Evolutionary conservation across 2,797 vertebrate species (phyloP).

Genomic region (Amazona ochrocephala): DNA sequence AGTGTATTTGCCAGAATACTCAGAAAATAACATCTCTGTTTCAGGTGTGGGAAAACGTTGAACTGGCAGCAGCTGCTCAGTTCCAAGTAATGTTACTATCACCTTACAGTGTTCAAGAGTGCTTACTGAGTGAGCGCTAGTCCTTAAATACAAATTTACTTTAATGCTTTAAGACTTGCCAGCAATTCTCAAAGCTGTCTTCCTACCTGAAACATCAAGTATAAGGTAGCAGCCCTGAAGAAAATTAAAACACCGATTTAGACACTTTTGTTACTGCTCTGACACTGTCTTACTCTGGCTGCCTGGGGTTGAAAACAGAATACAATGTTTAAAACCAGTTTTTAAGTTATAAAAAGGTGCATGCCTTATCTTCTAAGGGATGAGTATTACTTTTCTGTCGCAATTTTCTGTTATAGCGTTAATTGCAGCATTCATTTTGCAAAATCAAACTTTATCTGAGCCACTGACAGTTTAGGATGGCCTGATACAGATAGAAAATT

Average conservation of each 20-base stretch:
- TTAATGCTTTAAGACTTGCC: background rate
- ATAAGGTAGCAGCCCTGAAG: background rate
- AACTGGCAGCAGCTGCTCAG: background rate
- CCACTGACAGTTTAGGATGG: background rate
- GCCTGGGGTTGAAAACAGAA: background rate
- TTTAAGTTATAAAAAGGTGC: background rate
- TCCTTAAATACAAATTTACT: background rate
- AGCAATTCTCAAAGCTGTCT: background rate
- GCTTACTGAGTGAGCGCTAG: background rate
- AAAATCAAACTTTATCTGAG: background rate
- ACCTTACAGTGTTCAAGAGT: background rate
- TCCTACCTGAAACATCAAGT: background rate
- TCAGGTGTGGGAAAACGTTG: background rate
- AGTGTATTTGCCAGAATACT: background rate
- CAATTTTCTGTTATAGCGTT: background rate
- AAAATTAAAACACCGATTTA: background rate
- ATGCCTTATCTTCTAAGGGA: background rate
- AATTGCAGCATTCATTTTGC: background rate
- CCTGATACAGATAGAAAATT: background rate
- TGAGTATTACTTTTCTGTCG: fast-evolving
- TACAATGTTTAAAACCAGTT: background rate
- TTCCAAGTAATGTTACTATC: background rate
- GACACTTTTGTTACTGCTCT: background rate
- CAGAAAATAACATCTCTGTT: background rate
- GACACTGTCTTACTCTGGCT: background rate